A percentile compares a stretch with the other conserved stretches of the same genome.
Conservation (phyloP, 2,888 invertebrate genomes). For the Hanleya hanleyi region DNA sequence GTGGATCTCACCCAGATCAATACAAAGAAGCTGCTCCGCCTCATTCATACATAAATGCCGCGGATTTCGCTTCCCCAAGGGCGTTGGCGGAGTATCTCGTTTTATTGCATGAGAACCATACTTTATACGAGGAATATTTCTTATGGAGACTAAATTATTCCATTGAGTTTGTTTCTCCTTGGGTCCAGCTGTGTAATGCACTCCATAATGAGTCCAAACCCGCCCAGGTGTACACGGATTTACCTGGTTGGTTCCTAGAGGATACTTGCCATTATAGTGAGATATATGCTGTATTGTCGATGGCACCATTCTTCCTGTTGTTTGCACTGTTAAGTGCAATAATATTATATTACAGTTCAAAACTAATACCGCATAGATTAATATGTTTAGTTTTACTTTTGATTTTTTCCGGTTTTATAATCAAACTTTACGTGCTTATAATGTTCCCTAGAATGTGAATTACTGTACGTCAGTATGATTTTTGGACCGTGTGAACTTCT, state of each 20-base stretch:
- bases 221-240: neutral
- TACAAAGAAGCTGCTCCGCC: neutral
- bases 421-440: no score
- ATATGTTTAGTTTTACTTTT: no score
- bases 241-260: neutral
- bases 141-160: neutral
- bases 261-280: neutral
- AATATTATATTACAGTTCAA: no score
- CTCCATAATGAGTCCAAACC: neutral
- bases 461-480: no score
- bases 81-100: neutral
- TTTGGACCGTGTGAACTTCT: no score
- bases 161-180: neutral
- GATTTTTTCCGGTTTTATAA: no score
- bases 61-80: neutral
- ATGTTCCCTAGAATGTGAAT: no score
- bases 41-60: neutral
- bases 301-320: no score
- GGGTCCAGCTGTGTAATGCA: neutral
- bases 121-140: neutral
- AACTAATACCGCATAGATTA: no score
- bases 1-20: neutral
- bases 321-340: no score
- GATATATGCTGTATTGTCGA: no score
- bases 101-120: neutral